Base-by-base conservation (phyloP, 2,797 vertebrate genomes). In the Microchirus variegatus region DNA sequence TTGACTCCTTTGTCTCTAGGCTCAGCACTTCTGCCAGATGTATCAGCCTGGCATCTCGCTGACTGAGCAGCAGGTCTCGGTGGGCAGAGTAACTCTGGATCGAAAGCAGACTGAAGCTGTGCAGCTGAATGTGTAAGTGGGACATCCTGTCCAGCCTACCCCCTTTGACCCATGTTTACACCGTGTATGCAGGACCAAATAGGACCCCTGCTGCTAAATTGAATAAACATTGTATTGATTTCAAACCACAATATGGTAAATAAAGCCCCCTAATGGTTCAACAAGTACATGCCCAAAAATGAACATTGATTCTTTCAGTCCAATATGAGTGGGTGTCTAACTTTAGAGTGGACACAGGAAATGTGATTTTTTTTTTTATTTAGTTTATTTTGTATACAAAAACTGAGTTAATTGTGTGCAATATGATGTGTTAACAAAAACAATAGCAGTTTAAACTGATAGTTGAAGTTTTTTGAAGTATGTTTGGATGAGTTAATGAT, bases 11-110 rank as follows among this genome's bases (percentile, higher is more conserved):
- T 67, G 15, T 48, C 12, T 65, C 2, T 85, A 99, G 98, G 95
- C 91, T 0, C 95, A 95, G 69, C 95, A 95, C 79, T 97, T 95
- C 76, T 97, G 96, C 90, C 93, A 95, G 14, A 93, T 96, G 84
- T 96, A 98, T 72, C 96, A 97, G 86, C 97, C 98, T 0, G 91
- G 92, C 61, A 93, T 99, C 84, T 72, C 75, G 0, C 82, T 95
- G 76, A 84, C 82, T 0, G 97, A 99, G 42, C 80, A 93, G 76
- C 93, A 95, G 73, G 94, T 92, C 5, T 87, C 90, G 1, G 95
- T 99, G 0, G 98, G 98, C 70, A 90, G 98, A 80, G 93, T 89
- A 0, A 87, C 60, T 35, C 90, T 99, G 35, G n/a, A 51, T 9
- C 93, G 90, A 68, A 96, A 95, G 73, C 95, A 94, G 81, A 92